Evolutionary conservation across 2,113 vertebrate species (phyloP), one percentile per base, ranked within the genome.

Genomic region (Loxodonta africana): DNA sequence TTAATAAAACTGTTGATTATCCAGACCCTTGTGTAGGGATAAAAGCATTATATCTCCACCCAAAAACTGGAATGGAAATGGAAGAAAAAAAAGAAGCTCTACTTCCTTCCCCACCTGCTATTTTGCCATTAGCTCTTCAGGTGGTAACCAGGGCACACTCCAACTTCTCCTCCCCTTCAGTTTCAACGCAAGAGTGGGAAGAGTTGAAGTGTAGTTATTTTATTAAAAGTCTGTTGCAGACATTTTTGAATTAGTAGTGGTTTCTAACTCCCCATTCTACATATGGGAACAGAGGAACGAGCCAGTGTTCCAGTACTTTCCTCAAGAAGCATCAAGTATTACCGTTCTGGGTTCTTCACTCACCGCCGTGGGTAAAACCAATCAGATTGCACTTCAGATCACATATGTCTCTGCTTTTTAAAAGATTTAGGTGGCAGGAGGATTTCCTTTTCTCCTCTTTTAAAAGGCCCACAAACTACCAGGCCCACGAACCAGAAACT

Each of bases 401-500:
- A 28, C 78, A 20, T 33, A 48, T 8, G n/a, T 21, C 30, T 81
- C 51, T 53, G 48, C 23, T 26, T 53, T 81, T 53, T 51, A 81
- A 51, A 81, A 81, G 44, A 91, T 77, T 67, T 74, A 57, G 17
- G 48, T 88, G 30, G 85, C 96, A 95, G 41, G 30, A 90, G 33
- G 85, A 94, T 80, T 96, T 95, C 84, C 89, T 89, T 91, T 87
- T 48, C 74, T 96, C 60, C 57, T 53, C 14, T 53, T 71, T 80
- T 93, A 83, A 80, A 95, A 94, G 74, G 74, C 37, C 30, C 8
- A 67, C 41, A 18, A 41, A 48, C 63, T n/a, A 84, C 21, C 48
- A 93, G 46, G 30, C 62, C 82, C 93, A 96, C 80, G 96, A 96
- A 89, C 92, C 85, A 93, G 71, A 87, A 67, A 82, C 33, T 83